Conservation (phyloP, 2,113 vertebrate species). For the Oxygymnocypris stewartii region DNA sequence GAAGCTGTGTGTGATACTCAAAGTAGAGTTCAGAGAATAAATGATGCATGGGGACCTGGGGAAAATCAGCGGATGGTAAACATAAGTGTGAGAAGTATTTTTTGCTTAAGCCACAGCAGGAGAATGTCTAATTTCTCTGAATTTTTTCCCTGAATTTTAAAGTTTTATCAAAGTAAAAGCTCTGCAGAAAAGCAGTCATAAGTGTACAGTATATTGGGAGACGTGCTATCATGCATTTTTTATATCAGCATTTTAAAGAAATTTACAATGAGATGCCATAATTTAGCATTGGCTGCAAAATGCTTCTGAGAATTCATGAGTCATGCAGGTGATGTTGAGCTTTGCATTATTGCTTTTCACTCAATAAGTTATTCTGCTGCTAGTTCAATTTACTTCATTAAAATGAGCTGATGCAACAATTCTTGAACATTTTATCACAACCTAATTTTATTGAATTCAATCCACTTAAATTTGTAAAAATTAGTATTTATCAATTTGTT, state of each 20-base stretch:
- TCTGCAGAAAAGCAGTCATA: neutral
- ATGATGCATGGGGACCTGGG: slow-evolving; percentile 19
- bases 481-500: neutral
- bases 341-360: neutral
- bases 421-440: neutral
- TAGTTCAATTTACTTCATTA: slow-evolving; percentile 3
- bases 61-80: neutral
- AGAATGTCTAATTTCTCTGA: neutral
- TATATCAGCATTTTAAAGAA: neutral
- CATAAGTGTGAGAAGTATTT: slow-evolving; percentile 18
- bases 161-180: neutral
- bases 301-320: neutral
- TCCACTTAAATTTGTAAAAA: neutral
- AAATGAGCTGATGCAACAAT: slow-evolving; percentile 10
- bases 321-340: neutral
- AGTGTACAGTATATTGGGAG: neutral
- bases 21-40: slow-evolving; percentile 37
- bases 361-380: neutral
- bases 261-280: neutral
- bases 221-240: neutral
- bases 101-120: slow-evolving; percentile 36
- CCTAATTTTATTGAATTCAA: neutral
- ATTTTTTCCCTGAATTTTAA: too few species aligned
- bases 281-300: neutral
- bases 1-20: slow-evolving; percentile 26